Conservation (phyloP, 2,113 vertebrate species). For the Notarius lentiginosus region DNA sequence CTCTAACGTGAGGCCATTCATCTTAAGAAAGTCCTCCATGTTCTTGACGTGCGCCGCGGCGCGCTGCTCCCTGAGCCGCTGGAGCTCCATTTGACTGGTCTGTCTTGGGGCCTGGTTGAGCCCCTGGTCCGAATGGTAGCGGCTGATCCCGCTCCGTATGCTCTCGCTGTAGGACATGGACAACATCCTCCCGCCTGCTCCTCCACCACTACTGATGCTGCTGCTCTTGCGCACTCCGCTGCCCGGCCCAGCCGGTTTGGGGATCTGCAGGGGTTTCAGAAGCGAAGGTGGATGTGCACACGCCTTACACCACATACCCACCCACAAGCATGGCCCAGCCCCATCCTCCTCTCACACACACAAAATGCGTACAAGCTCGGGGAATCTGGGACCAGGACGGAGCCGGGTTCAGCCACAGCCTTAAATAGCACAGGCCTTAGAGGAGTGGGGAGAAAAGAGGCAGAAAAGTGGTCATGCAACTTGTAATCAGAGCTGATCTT, state of each 20-base stretch:
- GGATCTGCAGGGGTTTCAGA: slow-evolving; percentile 74
- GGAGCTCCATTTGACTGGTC: slow-evolving; percentile 81
- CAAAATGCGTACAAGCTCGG: slow-evolving; percentile 36
- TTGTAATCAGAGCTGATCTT: slow-evolving; percentile 64
- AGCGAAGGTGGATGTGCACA: slow-evolving; percentile 66
- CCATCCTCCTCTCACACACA: slow-evolving; percentile 25
- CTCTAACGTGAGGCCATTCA: slow-evolving; percentile 91
- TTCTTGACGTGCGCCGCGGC: slow-evolving; percentile 87
- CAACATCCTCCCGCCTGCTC: slow-evolving; percentile 81
- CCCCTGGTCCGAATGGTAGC: slow-evolving; percentile 91
- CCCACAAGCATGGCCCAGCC: slow-evolving; percentile 72
- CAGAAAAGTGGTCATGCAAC: slow-evolving; percentile 66
- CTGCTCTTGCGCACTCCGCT: slow-evolving; percentile 74
- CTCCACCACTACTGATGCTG: slow-evolving; percentile 58
- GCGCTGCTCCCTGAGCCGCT: slow-evolving; percentile 86
- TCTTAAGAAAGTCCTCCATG: slow-evolving; percentile 95
- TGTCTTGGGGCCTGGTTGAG: slow-evolving; percentile 82
- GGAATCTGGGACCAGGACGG: slow-evolving; percentile 60
- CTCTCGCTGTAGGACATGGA: slow-evolving; percentile 97
- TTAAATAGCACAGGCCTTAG: slow-evolving; percentile 74
- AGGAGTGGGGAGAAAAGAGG: slow-evolving; percentile 50
- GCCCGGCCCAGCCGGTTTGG: slow-evolving; percentile 63
- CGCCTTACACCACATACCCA: slow-evolving; percentile 60
- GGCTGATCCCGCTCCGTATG: slow-evolving; percentile 89
- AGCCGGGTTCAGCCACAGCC: slow-evolving; percentile 63